A percentile compares a stretch with the other conserved stretches of the same genome.
These are phyloP conservation scores for Spodoptera picta DNA, from an alignment of 2,888 invertebrate species.

Conservation along the genomic window DNA sequence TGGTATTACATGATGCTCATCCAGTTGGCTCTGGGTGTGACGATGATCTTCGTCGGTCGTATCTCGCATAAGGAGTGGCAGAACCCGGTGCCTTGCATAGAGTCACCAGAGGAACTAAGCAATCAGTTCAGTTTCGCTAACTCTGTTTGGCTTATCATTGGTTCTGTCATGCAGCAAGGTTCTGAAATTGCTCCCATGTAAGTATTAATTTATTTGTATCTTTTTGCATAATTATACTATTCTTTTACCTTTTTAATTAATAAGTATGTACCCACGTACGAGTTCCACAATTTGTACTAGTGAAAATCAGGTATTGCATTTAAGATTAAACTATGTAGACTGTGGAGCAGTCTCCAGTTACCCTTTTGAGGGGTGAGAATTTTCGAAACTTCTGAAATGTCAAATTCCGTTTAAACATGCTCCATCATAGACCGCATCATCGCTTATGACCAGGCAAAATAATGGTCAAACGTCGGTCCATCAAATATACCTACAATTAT, in stretches of 20 bases:
- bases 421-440: no score
- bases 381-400: no score
- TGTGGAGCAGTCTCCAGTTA: no score
- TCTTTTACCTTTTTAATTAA: no score
- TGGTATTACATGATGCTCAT: constrained; percentile 95
- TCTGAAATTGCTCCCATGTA: constrained; percentile 96
- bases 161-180: constrained; percentile 96
- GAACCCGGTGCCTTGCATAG: constrained; percentile 95
- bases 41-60: constrained; percentile 94
- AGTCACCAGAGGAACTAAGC: constrained; percentile 93
- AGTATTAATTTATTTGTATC: constrained; percentile 33
- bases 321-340: not conserved
- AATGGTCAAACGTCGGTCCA: no score
- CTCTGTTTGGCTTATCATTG: constrained; percentile 96
- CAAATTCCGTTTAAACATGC: no score
- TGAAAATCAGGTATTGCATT: not conserved
- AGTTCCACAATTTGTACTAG: no score
- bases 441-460: no score
- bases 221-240: no score
- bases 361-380: no score
- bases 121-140: constrained; percentile 96
- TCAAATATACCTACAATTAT: no score
- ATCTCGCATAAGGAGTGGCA: constrained; percentile 96
- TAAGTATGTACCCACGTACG: no score
- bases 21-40: constrained; percentile 92